Evolutionary conservation across 2,888 invertebrate genomes (phyloP), one percentile per base, ranked within the genome.

Genomic region (Zele albiditarsus): DNA sequence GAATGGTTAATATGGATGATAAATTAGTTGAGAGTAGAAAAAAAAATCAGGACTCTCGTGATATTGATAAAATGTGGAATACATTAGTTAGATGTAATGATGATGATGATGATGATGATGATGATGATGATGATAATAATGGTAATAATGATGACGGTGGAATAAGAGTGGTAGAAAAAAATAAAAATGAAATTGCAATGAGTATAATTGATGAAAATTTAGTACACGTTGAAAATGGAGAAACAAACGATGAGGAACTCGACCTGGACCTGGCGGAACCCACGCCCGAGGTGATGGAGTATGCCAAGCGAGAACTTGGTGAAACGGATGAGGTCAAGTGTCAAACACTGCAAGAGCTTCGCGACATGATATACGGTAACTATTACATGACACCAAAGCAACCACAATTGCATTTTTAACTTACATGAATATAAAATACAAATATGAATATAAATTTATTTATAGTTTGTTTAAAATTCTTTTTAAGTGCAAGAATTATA

Each of bases 361-460:
- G 93, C 53, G 94, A 94, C 84, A 91, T 95, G 91, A 94, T 95
- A 82, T 93, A 92, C 84, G 94, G 95, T 95, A 89, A 86, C 82
- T 79, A 76, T 78, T 75, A 72, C 75, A 23, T n/a, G n/a, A 31
- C 12, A 31, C 77, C 62, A 67, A 33, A 58, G 53, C 27, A 27
- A 23, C 38, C 38, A 38, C 38, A 38, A 38, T 38, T 38, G 8
- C 38, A 38, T 38, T 38, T 38, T 38, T 6, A n/a, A 66, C 14
- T 14, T 71, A 28, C 67, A 42, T 31, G 16, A 14, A 42, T 16
- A 12, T 38, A 49, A 20, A 49, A 68, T n/a, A n/a, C 58, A 58
- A 57, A 70, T 38, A 33, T 31, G 8, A 33, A 58, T 58, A 25
- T 38, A 33, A 57, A 69, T 20, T 14, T 60, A 38, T 57, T 38